A percentile compares a stretch with the other conserved stretches of the same genome.
Evolutionary conservation across 2,888 invertebrate genomes (phyloP).

Genomic region (Arenicola marina): DNA sequence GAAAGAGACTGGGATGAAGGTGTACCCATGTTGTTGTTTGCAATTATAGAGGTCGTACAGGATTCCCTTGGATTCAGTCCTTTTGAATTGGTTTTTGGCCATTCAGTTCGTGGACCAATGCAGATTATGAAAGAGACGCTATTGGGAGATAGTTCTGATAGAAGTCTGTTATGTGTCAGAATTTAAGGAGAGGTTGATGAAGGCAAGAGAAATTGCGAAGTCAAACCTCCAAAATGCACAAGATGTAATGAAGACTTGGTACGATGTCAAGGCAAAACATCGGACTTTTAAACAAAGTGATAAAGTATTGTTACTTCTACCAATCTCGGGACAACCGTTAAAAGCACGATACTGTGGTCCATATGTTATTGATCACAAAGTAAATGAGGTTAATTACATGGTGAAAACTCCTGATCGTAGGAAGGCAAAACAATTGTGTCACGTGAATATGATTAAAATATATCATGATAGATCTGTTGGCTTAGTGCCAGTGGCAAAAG

Average conservation of each 20-base stretch:
- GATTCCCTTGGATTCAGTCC: slow-evolving; percentile 14
- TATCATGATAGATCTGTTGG: not conserved
- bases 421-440: slow-evolving; percentile 4
- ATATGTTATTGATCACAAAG: not conserved
- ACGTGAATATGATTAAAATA: slow-evolving; percentile 8
- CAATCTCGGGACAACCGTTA: not conserved
- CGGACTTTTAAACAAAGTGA: not conserved
- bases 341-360: not conserved
- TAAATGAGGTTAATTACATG: slow-evolving; percentile 2
- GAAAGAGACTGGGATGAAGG: slow-evolving; percentile 8
- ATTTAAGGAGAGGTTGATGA: not conserved
- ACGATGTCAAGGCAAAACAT: not conserved
- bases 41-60: slow-evolving; percentile 4
- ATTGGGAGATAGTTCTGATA: not conserved
- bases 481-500: not conserved
- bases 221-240: not conserved
- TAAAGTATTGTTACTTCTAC: slow-evolving; percentile 1
- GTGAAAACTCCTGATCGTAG: not conserved
- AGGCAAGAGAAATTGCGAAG: slow-evolving; percentile 3
- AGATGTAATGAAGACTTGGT: not conserved
- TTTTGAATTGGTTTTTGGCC: slow-evolving; percentile 15
- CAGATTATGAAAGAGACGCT: slow-evolving; percentile 9
- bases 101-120: slow-evolving; percentile 6
- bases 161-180: not conserved
- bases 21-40: slow-evolving; percentile 9